Base-by-base conservation (phyloP, 2,888 invertebrate species). In the Graphium colonna region DNA sequence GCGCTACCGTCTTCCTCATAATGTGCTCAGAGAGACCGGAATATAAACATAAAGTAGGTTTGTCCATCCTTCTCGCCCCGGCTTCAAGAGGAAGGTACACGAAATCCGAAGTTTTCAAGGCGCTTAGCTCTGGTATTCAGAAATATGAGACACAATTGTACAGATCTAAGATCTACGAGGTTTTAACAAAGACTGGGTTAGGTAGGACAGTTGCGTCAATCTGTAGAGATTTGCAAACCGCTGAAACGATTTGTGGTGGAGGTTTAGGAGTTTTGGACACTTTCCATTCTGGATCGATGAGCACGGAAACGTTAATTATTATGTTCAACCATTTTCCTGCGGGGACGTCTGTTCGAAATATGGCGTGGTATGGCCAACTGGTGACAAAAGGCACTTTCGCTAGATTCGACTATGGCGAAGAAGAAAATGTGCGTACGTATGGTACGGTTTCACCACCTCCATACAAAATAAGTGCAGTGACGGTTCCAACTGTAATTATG, bases 11-110 rank as follows among this genome's bases (percentile, higher is more conserved):
- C 1, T 93, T 92, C 64, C 92, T 91, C 69, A 91, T 94, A 0
- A 92, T 94, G 93, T 90, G 91, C 46, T 92, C 93, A 0, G 90
- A 91, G 61, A 77, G 78, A 44, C 93, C 94, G 0, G 91, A 91
- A 13, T 94, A 93, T 60, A 93, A 94, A 73, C 72, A 87, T 0
- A 94, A 94, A 75, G 88, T 93, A 0, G 79, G 88, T 3, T 72
- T 91, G 3, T 28, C 49, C 31, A 18, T 51, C 1, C 38, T 51
- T 1, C 26, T 15, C 44, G 15, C 21, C 36, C 51, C 51, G 2
- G 36, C 43, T 1, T 15, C 51, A 10, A 51, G 13, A 44, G 43
- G 33, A 43, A 44, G 26, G 8, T n/a, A 51, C 12, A 39, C 43
- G 0, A 44, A 39, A 9, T 51, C 51, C 0, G 2, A n/a, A 13